Conservation (phyloP, 1,140 invertebrate genomes). For the Drosophila triauraria region DNA sequence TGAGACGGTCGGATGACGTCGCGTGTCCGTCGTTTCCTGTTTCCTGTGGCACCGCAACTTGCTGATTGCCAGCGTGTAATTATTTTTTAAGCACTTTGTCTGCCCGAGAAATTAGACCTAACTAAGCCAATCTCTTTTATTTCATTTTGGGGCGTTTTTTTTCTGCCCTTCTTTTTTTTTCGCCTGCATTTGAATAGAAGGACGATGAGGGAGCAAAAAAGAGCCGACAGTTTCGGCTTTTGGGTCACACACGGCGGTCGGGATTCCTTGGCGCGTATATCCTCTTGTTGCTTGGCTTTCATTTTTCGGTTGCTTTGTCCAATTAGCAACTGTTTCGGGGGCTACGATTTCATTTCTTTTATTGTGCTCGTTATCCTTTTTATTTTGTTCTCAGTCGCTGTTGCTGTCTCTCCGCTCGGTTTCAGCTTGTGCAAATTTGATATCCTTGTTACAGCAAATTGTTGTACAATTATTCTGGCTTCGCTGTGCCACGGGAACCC, state of each 20-base stretch:
- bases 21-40: conserved; percentile 76
- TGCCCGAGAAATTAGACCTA: conserved; percentile 77
- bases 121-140: conserved; percentile 71
- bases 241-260: conserved; percentile 41
- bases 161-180: neutral
- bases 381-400: conserved; percentile 52
- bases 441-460: conserved; percentile 83
- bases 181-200: conserved; percentile 67
- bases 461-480: conserved; percentile 77
- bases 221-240: conserved; percentile 34
- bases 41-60: conserved; percentile 63
- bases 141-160: conserved; percentile 9
- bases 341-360: conserved; percentile 83
- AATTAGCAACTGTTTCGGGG: conserved; percentile 81
- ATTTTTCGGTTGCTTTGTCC: conserved; percentile 79
- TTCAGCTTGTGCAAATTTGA: conserved; percentile 76
- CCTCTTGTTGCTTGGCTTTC: conserved; percentile 62
- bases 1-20: conserved; percentile 57
- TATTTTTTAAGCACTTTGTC: conserved; percentile 83
- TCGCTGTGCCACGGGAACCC: conserved; percentile 29
- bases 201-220: neutral
- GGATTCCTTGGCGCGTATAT: conserved; percentile 53
- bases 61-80: conserved; percentile 79
- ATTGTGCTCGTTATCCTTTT: conserved; percentile 84
- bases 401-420: conserved; percentile 15